These are phyloP conservation scores for Eupeodes corollae DNA, from an alignment of 1,140 invertebrate species.

Conservation along the genomic window DNA sequence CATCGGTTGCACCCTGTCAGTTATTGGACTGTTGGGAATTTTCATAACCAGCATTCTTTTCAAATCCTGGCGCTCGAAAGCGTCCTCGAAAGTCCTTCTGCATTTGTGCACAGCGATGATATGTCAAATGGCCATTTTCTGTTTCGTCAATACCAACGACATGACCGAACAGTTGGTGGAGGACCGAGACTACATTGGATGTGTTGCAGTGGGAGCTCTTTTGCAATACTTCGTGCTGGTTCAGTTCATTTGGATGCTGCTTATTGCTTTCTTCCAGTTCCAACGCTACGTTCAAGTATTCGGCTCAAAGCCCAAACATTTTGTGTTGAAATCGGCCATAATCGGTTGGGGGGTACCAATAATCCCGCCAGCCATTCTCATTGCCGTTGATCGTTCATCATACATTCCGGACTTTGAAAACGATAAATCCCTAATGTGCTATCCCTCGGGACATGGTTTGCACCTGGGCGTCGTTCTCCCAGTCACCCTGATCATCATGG, in stretches of 20 bases:
- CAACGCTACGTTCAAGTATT: slow-evolving; percentile 48
- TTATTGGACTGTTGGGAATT: slow-evolving; percentile 45
- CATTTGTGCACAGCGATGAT: slow-evolving; percentile 46
- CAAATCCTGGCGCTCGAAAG: slow-evolving; percentile 45
- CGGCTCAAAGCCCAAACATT: slow-evolving; percentile 39
- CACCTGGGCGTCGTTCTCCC: slow-evolving; percentile 45
- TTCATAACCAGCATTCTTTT: slow-evolving; percentile 47
- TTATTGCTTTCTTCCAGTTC: slow-evolving; percentile 51
- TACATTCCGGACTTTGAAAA: slow-evolving; percentile 38
- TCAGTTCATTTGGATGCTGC: slow-evolving; percentile 54
- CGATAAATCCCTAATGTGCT: slow-evolving; percentile 38
- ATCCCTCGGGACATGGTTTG: slow-evolving; percentile 44
- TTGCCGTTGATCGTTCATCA: slow-evolving; percentile 38
- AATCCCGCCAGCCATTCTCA: slow-evolving; percentile 40
- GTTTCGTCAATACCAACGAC: slow-evolving; percentile 41
- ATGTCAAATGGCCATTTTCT: slow-evolving; percentile 45
- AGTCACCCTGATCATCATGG: slow-evolving; percentile 40
- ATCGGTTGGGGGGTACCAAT: slow-evolving; percentile 44
- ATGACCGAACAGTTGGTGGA: slow-evolving; percentile 8
- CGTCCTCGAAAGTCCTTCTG: slow-evolving; percentile 50
- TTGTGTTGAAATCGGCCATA: slow-evolving; percentile 41
- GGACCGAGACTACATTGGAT: slow-evolving; percentile 17
- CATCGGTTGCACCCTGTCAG: slow-evolving; percentile 46
- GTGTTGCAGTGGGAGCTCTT: slow-evolving; percentile 41
- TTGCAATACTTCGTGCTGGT: slow-evolving; percentile 51